Base-by-base conservation (phyloP, 64 coral and sea anemone species). In the Montipora sp. region DNA sequence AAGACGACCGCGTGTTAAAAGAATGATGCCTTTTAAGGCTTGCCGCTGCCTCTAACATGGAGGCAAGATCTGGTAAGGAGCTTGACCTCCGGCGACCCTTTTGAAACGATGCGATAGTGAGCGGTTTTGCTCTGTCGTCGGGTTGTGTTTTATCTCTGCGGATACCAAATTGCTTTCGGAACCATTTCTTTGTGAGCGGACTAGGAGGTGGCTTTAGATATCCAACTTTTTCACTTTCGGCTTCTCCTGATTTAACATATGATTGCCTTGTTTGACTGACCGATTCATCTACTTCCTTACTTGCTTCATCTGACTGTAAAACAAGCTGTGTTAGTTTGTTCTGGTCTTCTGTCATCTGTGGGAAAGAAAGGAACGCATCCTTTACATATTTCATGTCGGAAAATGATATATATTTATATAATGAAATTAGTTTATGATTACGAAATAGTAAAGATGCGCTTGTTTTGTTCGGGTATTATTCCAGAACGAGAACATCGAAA, bases 161-260 rank as follows among this genome's bases (percentile, higher is more conserved):
- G 75, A 96, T 81, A 19, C 95, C 95, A 91, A 96, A 96, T 50
- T 96, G 95, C 24, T 96, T 90, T 27, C 95, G 89, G 82, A 94
- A 96, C 95, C 95, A 94, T 77, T 83, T 93, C 51, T 96, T 96
- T 16, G 95, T 87, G 7, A 94, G 66, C 8, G 95, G 95, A 44
- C 95, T 92, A 3, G 70, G 14, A 27, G 74, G 80, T 44, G 47
- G 45, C 18, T 70, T 71, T 16, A 72, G 46, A 4, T 71, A 71
- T 3, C 45, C 46, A 8, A 70, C 44, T 67, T 49, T 72, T 46
- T 72, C 65, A 11, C 11, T 11, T 45, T 49, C 71, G 61, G 70
- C 82, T 8, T 71, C 71, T 20, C 46, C 16, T 19, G 82, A 85
- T 51, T 50, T 65, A 11, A 85, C 19, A 50, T 72, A 23, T 69